A percentile compares a stretch with the other conserved stretches of the same genome.
phyloP scores from a whole-genome alignment of 2,113 vertebrate species.

The Zosterops lateralis region DNA sequence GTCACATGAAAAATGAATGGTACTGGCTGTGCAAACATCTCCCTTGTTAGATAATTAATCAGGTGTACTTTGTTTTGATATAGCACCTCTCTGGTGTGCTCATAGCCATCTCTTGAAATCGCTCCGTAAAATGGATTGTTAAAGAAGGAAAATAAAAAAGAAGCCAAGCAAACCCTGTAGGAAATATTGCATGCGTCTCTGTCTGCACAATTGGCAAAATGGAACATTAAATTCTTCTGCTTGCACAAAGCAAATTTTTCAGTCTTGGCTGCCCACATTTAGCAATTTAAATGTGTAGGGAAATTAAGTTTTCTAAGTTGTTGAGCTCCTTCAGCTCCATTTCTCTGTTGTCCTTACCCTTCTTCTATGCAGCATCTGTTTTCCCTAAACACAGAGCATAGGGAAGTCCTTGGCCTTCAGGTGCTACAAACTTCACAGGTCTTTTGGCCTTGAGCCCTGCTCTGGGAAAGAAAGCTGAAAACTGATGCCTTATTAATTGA shows the following conservation, averaged over 20 bases:
- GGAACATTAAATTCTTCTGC: neutral
- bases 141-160: neutral
- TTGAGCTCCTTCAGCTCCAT: neutral
- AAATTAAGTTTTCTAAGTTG: neutral
- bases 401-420: neutral
- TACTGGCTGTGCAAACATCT: constrained; percentile 30
- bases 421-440: neutral
- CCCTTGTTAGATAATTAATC: constrained; percentile 57
- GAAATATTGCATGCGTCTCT: neutral
- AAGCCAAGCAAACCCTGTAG: neutral
- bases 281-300: neutral
- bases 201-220: neutral
- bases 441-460: neutral
- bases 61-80: constrained; percentile 51
- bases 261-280: neutral
- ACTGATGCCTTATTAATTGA: neutral
- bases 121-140: neutral
- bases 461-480: neutral
- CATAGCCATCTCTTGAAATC: neutral
- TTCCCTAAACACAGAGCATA: neutral
- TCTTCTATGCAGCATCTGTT: neutral
- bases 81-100: neutral
- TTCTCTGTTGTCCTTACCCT: neutral
- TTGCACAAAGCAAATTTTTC: neutral
- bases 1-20: constrained; percentile 50